Conservation (phyloP, 2,888 invertebrate genomes). For the Heliothis peltigera region DNA sequence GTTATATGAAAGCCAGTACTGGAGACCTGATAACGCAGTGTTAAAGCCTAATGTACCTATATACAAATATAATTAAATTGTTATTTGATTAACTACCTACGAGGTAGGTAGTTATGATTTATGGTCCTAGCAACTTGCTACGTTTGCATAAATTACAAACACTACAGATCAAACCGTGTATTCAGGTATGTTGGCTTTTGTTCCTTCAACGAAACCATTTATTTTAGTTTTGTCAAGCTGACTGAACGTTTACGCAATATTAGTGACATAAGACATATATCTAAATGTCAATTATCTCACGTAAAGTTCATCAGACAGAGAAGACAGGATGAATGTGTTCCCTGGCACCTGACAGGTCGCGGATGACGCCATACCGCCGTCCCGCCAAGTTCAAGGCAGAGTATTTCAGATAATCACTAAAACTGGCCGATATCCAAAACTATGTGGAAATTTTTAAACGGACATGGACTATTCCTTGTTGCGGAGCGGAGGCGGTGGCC, state of each 20-base stretch:
- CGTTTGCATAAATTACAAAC: constrained; percentile 35
- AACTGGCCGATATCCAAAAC: constrained; percentile 78
- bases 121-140: constrained; percentile 28
- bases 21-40: constrained; percentile 14
- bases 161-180: constrained; percentile 33
- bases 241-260: constrained; percentile 33
- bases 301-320: constrained; percentile 49
- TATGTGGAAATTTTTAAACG: constrained; percentile 71
- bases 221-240: constrained; percentile 12
- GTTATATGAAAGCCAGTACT: constrained; percentile 2
- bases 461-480: constrained; percentile 3
- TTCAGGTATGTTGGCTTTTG: constrained; percentile 1
- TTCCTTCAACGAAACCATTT: constrained; percentile 9
- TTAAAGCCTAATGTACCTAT: constrained; percentile 17
- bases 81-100: constrained; percentile 27
- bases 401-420: constrained; percentile 77
- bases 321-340: constrained; percentile 52
- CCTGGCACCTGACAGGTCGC: constrained; percentile 63
- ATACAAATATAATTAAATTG: constrained; percentile 34
- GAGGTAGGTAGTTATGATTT: constrained; percentile 45
- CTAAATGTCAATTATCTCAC: constrained; percentile 63
- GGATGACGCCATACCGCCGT: constrained; percentile 67
- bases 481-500: not conserved
- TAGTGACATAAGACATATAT: constrained; percentile 40
- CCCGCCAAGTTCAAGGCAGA: constrained; percentile 79